Conservation (phyloP, 2,797 vertebrate genomes). For the Chaunax sp. region DNA sequence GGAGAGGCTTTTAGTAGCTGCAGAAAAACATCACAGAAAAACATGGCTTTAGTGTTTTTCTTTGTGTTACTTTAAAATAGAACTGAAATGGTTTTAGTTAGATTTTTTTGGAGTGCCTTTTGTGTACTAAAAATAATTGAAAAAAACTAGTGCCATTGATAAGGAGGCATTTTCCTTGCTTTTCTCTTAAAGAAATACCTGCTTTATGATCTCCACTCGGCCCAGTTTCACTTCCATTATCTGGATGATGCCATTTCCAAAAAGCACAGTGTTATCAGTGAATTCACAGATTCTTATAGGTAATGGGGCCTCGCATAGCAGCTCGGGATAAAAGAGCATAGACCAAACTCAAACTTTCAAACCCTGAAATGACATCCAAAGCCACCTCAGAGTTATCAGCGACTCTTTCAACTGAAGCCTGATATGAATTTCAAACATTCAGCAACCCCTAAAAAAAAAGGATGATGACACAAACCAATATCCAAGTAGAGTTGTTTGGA, state of each 20-base stretch:
- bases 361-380: conserved; percentile 1
- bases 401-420: background rate
- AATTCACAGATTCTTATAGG: conserved; percentile 28
- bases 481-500: background rate
- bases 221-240: conserved; percentile 44
- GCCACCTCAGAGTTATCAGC: too few relatives aligned
- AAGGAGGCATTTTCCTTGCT: conserved; percentile 7
- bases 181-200: conserved; percentile 15
- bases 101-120: background rate
- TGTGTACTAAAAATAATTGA: conserved; percentile 6
- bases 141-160: background rate
- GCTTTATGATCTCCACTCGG: conserved; percentile 33
- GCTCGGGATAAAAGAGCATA: conserved; percentile 22
- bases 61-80: background rate
- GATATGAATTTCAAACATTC: background rate
- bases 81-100: background rate
- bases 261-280: conserved; percentile 33
- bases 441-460: background rate
- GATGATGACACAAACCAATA: background rate
- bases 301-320: conserved; percentile 28
- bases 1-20: conserved; percentile 12
- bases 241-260: conserved; percentile 50
- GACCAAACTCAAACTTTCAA: conserved; percentile 32
- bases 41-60: background rate
- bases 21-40: conserved; percentile 1